phyloP scores from a whole-genome alignment of 2,113 vertebrate species.

The Ailurus styani region DNA sequence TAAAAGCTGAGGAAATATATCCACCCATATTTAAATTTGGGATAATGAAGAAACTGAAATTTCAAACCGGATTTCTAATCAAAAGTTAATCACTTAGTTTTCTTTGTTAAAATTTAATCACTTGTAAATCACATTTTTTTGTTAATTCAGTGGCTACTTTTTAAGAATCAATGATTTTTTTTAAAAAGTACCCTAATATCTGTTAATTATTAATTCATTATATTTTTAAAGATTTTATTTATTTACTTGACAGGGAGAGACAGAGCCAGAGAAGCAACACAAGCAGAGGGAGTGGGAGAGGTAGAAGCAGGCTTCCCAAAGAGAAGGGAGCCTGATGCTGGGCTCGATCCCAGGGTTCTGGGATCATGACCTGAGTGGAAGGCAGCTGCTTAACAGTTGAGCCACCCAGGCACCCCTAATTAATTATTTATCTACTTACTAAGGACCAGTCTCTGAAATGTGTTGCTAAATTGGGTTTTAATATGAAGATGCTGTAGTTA shows the following conservation, averaged over 20 bases:
- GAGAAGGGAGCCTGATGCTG: too few relatives aligned
- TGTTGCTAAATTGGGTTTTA: neutral
- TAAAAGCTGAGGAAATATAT: neutral
- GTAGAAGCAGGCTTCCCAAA: too few relatives aligned
- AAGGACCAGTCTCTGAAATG: neutral
- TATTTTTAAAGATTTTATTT: too few relatives aligned
- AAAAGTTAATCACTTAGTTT: neutral
- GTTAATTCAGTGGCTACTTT: neutral
- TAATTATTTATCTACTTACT: neutral
- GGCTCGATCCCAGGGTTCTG: too few relatives aligned
- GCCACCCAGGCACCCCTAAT: neutral
- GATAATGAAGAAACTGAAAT: neutral
- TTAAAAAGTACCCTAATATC: neutral
- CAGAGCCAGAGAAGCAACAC: too few relatives aligned
- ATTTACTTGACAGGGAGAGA: too few relatives aligned
- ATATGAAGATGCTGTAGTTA: neutral
- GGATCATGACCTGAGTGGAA: too few relatives aligned
- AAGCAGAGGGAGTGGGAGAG: too few relatives aligned
- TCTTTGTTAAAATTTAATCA: neutral
- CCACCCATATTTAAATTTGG: neutral
- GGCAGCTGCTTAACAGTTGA: too few relatives aligned
- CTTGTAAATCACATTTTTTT: neutral
- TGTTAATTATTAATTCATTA: neutral
- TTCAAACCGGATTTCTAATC: neutral
- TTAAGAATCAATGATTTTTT: neutral